A percentile compares a stretch with the other conserved stretches of the same genome.
Evolutionary conservation across 2,888 invertebrate genomes (phyloP).

Genomic region (Arctia plantaginis): DNA sequence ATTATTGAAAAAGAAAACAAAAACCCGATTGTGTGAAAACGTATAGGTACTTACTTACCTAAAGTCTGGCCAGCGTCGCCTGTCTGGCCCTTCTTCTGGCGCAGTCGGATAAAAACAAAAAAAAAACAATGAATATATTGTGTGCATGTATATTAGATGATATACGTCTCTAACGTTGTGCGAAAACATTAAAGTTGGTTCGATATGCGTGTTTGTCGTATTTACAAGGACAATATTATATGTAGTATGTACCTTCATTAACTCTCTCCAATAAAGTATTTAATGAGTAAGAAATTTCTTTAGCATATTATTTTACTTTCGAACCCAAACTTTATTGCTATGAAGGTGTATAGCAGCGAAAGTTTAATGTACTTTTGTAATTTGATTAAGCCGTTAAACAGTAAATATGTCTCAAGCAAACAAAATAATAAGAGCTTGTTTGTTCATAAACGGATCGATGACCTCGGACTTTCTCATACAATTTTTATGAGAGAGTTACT

Average conservation of each 20-base stretch:
- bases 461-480: conserved; percentile 12
- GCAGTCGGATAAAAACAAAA: too few species aligned
- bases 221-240: neutral
- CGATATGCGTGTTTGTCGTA: neutral
- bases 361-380: conserved; percentile 12
- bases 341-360: conserved; percentile 14
- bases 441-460: conserved; percentile 9
- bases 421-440: conserved; percentile 11
- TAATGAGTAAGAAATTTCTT: neutral
- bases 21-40: too few species aligned
- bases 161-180: neutral
- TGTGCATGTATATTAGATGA: too few species aligned
- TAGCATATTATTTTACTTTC: neutral
- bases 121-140: too few species aligned
- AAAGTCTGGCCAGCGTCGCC: too few species aligned
- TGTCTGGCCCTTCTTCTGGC: too few species aligned
- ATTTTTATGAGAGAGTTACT: neutral
- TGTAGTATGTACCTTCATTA: neutral
- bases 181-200: neutral
- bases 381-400: conserved; percentile 16
- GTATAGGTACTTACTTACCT: too few species aligned
- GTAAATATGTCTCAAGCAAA: conserved; percentile 13
- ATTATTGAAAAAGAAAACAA: too few species aligned
- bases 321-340: neutral
- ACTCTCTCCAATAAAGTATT: neutral